Conservation (phyloP, 2,888 invertebrate genomes). For the Tipula unca region DNA sequence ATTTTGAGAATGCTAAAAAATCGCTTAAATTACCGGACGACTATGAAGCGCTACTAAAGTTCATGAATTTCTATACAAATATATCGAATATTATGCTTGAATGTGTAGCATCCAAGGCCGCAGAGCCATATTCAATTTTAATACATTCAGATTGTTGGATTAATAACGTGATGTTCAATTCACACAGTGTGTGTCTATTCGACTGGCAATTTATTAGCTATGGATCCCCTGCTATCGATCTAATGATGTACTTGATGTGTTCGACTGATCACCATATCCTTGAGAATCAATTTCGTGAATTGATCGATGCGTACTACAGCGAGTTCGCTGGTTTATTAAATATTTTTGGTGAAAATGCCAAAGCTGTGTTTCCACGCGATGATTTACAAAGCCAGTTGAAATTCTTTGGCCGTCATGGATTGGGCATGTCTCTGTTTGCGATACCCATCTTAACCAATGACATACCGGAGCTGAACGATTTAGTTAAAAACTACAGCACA, state of each 20-base stretch:
- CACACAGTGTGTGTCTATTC: constrained; percentile 28
- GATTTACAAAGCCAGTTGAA: constrained; percentile 22
- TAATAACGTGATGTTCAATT: constrained; percentile 30
- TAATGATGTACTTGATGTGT: constrained; percentile 33
- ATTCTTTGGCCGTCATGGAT: constrained; percentile 22
- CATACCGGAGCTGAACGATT: constrained; percentile 21
- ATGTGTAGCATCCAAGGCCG: constrained; percentile 22
- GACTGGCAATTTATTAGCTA: constrained; percentile 39
- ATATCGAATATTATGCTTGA: background rate
- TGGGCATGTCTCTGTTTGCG: constrained; percentile 16
- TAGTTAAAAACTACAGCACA: constrained; percentile 18
- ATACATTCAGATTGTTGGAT: constrained; percentile 40
- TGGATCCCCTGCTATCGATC: constrained; percentile 35
- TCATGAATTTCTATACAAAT: background rate
- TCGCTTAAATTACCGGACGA: background rate
- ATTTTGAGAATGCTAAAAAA: background rate
- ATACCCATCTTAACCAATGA: constrained; percentile 22
- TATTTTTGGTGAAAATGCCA: constrained; percentile 22
- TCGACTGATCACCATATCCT: constrained; percentile 22
- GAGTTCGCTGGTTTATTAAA: constrained; percentile 21
- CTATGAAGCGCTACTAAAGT: background rate
- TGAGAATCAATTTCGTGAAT: constrained; percentile 21
- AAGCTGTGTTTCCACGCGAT: constrained; percentile 21
- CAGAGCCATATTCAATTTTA: constrained; percentile 36
- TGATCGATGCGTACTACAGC: constrained; percentile 22